Evolutionary conservation across 1,140 invertebrate species (phyloP), one percentile per base, ranked within the genome.

Genomic region (Diorhabda carinulata): DNA sequence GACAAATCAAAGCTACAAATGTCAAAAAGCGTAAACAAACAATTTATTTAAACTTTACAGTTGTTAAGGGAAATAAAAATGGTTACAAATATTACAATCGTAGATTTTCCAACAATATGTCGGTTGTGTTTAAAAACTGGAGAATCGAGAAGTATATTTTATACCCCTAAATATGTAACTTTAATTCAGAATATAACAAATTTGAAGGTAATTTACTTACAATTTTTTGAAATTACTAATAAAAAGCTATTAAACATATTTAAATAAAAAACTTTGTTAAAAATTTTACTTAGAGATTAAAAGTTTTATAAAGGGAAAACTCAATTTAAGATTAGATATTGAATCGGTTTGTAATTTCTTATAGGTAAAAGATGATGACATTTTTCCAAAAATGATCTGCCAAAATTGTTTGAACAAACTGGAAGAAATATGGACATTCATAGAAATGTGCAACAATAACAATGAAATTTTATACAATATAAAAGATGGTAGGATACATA

Each of bases 61-160:
- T 52, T 25, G 6, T 52, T 2, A 4, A 52, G 6, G n/a, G n/a
- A 52, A 52, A 8, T n/a, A 8, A 62, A 64, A 64, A 64, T 64
- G 63, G 9, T 8, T 57, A 10, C 45, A 7, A 64, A 64, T 56
- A 25, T 64, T 57, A 45, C 25, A 40, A 25, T 42, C 7, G 8
- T 44, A 40, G 63, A 64, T 64, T 64, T 64, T 64, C 63, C 63
- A 42, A 64, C 9, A 56, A 64, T 64, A 4, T 64, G 63, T 64
- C 63, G 63, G 42, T 25, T 64, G 3, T 64, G 63, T 64, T 45
- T 64, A 52, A 42, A 57, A 56, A 52, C 1, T 2, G 45, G 4
- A 7, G 25, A 44, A 56, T 52, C 45, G 25, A 64, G 41, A 42
- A 56, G 9, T 56, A 64, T 64, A 40, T 64, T 52, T 52, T 44